These are phyloP conservation scores for Dyspetes luteomarginatus DNA, from an alignment of 2,888 invertebrate species.

Conservation along the genomic window DNA sequence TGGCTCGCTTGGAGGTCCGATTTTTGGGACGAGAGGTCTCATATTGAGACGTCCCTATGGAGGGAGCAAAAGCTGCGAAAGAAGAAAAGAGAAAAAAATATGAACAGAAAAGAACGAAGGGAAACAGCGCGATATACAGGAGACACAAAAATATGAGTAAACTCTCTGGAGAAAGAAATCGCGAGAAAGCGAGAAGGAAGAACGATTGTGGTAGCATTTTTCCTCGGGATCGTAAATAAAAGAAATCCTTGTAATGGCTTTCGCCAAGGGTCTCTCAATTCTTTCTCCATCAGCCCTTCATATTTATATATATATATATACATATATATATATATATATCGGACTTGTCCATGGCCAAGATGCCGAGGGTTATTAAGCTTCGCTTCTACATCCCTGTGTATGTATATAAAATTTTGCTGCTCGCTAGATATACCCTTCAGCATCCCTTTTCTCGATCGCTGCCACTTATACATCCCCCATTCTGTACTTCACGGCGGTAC, in stretches of 20 bases:
- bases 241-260: slow-evolving; percentile 83
- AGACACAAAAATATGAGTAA: slow-evolving; percentile 28
- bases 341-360: slow-evolving; percentile 32
- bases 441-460: slow-evolving; percentile 64
- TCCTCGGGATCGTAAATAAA: slow-evolving; percentile 81
- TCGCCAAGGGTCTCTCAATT: slow-evolving; percentile 74
- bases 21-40: background rate
- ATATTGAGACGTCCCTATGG: slow-evolving; percentile 8
- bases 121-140: background rate
- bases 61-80: slow-evolving; percentile 19
- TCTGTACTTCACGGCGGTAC: slow-evolving; percentile 22
- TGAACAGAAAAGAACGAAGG: background rate
- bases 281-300: slow-evolving; percentile 39
- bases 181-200: slow-evolving; percentile 17
- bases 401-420: background rate
- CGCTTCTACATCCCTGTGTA: slow-evolving; percentile 6
- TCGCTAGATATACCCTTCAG: slow-evolving; percentile 34
- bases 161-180: slow-evolving; percentile 31
- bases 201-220: slow-evolving; percentile 66
- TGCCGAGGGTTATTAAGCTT: slow-evolving; percentile 48
- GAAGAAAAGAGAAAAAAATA: background rate
- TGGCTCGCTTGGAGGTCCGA: background rate
- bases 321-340: background rate
- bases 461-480: background rate
- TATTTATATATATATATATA: slow-evolving; percentile 10